These are phyloP conservation scores for Rapana venosa DNA, from an alignment of 2,888 invertebrate species.

Conservation along the genomic window DNA sequence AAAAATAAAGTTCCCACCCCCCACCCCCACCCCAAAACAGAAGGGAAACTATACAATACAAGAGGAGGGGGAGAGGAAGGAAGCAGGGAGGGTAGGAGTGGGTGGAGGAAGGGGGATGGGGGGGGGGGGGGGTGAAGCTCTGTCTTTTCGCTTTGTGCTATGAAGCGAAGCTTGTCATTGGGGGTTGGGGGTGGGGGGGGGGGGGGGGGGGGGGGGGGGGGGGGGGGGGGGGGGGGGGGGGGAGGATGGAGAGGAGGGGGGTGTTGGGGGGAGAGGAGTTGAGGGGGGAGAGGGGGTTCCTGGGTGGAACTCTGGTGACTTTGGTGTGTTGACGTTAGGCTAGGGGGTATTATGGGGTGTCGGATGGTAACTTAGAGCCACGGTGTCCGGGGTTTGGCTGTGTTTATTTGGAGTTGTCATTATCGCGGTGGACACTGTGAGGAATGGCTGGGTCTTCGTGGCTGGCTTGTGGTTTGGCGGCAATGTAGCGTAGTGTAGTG, in stretches of 20 bases:
- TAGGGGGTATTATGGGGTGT: background rate
- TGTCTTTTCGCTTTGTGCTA: background rate
- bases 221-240: too few relatives aligned
- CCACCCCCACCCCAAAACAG: background rate
- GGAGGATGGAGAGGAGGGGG: background rate
- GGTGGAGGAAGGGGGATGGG: background rate
- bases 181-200: too few relatives aligned
- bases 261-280: too few relatives aligned
- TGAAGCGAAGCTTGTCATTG: background rate
- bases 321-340: background rate
- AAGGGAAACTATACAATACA: background rate
- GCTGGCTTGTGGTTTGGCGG: background rate
- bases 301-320: background rate
- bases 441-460: background rate
- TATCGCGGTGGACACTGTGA: background rate
- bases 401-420: slow-evolving; percentile 21
- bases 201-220: too few relatives aligned
- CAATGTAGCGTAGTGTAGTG: background rate
- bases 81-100: background rate
- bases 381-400: background rate
- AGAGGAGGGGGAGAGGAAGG: background rate
- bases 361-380: background rate
- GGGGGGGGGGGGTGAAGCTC: background rate
- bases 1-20: background rate
- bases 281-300: background rate